Base-by-base conservation (phyloP, 2,113 vertebrate species). In the Urocolius indicus region DNA sequence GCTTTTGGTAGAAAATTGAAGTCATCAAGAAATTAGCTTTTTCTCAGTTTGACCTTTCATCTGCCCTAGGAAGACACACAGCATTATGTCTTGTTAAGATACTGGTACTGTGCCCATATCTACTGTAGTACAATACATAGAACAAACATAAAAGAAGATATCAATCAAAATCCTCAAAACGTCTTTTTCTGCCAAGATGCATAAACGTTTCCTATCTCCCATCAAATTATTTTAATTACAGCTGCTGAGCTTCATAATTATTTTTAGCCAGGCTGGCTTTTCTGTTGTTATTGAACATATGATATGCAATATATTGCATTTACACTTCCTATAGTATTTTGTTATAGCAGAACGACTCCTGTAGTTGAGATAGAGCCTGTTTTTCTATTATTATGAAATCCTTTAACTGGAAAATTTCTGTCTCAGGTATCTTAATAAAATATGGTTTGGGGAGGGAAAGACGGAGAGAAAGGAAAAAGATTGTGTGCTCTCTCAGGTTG, bases 191-290 rank as follows among this genome's bases (percentile, higher is more conserved):
- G 97, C 97, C 95, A 98, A 98, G 96, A 96, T 87, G 97, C 96
- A 97, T 97, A 97, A 96, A 97, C 84, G 92, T 96, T 97, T 96
- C 95, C 95, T 97, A 97, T 97, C 96, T 96, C 93, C 94, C 97
- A 97, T 97, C 97, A 96, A 97, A 97, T 98, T 97, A 97, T 97
- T 98, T 98, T 98, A 98, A 98, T 98, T 97, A 98, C 84, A 96
- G 97, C 91, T 97, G 96, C 97, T 98, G 97, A 97, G 97, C 95
- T 97, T 96, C 92, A 85, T 89, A 95, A 97, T 97, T 97, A 98
- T 97, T 95, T 96, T 88, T 95, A 96, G 94, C 87, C 89, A 94
- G 86, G 62, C 93, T 97, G 95, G 61, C 86, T 97, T 90, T 91
- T 92, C 93, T 96, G 90, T 93, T 94, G 79, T 96, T 97, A 96